These are phyloP conservation scores for Rhinolophus sinicus DNA, from an alignment of 2,113 vertebrate species.

Conservation along the genomic window DNA sequence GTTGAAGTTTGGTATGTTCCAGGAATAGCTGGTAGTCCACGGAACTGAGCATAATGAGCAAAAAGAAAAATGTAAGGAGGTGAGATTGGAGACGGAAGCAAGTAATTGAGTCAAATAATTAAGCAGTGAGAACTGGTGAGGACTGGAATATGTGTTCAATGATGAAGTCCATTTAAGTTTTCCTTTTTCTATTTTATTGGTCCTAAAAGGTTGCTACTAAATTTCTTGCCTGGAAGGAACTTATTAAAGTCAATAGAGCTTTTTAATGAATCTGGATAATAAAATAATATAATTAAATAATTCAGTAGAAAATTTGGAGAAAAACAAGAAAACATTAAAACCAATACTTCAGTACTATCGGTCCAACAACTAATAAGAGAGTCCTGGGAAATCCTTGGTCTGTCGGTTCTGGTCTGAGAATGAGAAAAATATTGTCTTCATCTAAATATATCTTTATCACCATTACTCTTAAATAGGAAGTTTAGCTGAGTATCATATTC, in stretches of 20 bases:
- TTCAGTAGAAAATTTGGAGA: background rate
- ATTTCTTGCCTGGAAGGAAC: background rate
- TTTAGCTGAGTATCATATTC: background rate
- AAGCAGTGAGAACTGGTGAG: background rate
- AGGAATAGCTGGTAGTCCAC: background rate
- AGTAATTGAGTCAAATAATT: constrained; percentile 55
- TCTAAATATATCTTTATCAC: background rate
- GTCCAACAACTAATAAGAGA: background rate
- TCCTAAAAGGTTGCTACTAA: background rate
- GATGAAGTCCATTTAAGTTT: background rate
- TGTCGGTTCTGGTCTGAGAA: background rate
- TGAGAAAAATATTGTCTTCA: background rate
- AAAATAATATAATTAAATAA: constrained; percentile 54
- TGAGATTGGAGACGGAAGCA: background rate
- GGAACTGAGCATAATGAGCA: background rate
- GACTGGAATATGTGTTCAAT: background rate
- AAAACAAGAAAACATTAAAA: background rate
- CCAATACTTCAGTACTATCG: background rate
- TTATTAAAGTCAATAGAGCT: background rate
- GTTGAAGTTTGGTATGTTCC: background rate
- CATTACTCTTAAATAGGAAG: background rate
- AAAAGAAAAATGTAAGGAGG: background rate
- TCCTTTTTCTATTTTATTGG: background rate
- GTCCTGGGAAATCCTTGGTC: background rate
- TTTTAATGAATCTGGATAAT: background rate